Conservation (phyloP, 2,797 vertebrate genomes). For the Anguilla anguilla region DNA sequence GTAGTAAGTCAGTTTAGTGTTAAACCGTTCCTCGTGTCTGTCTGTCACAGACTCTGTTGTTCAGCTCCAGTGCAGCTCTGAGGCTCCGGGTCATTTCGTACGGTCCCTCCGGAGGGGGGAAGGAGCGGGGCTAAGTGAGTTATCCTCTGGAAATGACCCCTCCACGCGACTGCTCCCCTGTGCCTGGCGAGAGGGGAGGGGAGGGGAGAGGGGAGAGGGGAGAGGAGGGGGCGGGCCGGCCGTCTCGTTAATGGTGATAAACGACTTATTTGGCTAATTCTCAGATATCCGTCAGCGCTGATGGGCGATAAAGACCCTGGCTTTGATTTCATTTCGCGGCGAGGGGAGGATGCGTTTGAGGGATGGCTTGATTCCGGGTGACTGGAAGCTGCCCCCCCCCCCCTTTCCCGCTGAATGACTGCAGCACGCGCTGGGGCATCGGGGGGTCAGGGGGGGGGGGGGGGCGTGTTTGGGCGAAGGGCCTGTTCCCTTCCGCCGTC, state of each 20-base stretch:
- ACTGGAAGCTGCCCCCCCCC: neutral
- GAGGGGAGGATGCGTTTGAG: neutral
- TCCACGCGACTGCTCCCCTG: conserved; percentile 30
- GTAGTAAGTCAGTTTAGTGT: neutral
- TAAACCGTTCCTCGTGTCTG: neutral
- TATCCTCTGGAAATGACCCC: conserved; percentile 35
- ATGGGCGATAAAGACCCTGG: conserved; percentile 31
- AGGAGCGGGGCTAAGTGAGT: conserved; percentile 26
- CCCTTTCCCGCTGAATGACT: no score
- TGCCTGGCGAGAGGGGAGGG: neutral
- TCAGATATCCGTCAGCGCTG: conserved; percentile 32
- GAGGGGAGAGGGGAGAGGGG: conserved; percentile 6
- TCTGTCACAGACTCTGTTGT: neutral
- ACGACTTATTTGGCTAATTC: conserved; percentile 40
- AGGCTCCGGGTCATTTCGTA: no score
- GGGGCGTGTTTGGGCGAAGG: neutral
- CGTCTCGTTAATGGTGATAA: conserved; percentile 47
- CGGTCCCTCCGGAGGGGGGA: neutral
- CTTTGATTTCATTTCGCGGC: conserved; percentile 35
- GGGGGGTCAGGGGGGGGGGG: neutral
- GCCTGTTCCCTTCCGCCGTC: conserved; percentile 34
- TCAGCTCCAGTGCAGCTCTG: neutral
- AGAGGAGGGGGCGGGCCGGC: neutral
- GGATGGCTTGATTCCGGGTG: neutral
- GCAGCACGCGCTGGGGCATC: conserved; percentile 50